Evolutionary conservation across 2,113 vertebrate species (phyloP), one percentile per base, ranked within the genome.

Genomic region (Pelvicachromis taeniatus): DNA sequence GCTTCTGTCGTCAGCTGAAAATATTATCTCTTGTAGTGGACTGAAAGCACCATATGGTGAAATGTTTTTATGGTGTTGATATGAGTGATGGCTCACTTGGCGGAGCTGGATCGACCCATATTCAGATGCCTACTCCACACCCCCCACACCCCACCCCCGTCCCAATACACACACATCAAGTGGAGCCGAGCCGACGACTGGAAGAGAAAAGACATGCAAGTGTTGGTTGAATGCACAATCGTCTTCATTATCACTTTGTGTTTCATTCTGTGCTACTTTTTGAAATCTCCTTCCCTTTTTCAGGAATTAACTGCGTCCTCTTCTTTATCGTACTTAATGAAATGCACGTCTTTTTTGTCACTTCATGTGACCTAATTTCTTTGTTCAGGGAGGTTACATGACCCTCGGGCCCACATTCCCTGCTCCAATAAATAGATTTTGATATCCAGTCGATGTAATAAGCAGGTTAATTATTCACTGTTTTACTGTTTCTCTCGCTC

Each of bases 71-170:
- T 91, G 91, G 91, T 90, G 91, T 89, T 92, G 93, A 94, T 92
- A 85, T 96, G 94, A 96, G 86, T 96, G 95, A 96, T 95, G 93
- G 95, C 94, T 95, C 91, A 94, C 92, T 96, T 89, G 90, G 92
- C 83, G 81, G 84, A 89, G 88, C 94, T 92, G 89, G 92, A 96
- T 95, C 93, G 91, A 95, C 94, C 95, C 92, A 94, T 89, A 94
- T 95, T 94, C 78, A 90, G 91, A 92, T 90, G 88, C 75, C 85
- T 90, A 78, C 87, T 82, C 82, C 88, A 91, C 79, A 50, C 73
- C 38, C 42, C 6, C 52, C 73, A n/a, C 45, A 40, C 79, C 81
- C 80, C 50, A 16, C 38, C 14, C 81, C 16, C 29, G 6, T 65
- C 58, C 68, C 82, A 82, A 56, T 13, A 83, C 40, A 90, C 85